These are phyloP conservation scores for Sylvia atricapilla DNA, from an alignment of 2,113 vertebrate species.

Conservation along the genomic window DNA sequence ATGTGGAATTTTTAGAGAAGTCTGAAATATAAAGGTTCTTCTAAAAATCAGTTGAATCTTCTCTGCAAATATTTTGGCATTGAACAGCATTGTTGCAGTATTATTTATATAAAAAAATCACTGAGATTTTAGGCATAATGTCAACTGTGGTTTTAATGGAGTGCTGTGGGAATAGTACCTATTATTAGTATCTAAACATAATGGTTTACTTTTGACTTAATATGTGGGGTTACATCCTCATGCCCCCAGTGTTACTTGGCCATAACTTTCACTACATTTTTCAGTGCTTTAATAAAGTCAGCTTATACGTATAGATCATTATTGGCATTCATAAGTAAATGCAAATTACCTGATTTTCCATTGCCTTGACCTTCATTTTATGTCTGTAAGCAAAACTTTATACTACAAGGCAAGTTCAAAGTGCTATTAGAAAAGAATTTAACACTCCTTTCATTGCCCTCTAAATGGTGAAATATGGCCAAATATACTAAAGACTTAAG, in stretches of 20 bases:
- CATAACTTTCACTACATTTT: background rate
- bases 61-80: slow-evolving; percentile 23
- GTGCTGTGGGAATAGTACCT: background rate
- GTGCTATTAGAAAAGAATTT: background rate
- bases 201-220: background rate
- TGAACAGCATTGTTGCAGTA: background rate
- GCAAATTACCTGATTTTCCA: background rate
- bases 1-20: background rate
- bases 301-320: background rate
- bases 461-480: background rate
- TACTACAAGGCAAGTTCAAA: background rate
- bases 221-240: background rate
- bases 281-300: background rate
- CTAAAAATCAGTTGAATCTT: background rate
- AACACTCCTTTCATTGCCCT: background rate
- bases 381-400: background rate
- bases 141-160: background rate
- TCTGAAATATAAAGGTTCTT: background rate
- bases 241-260: background rate
- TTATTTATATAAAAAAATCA: background rate
- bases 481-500: background rate
- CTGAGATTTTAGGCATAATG: background rate
- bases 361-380: background rate
- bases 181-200: background rate
- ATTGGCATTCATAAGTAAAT: background rate